Evolutionary conservation across 2,888 invertebrate species (phyloP).

Genomic region (Galerucella nymphaeae): DNA sequence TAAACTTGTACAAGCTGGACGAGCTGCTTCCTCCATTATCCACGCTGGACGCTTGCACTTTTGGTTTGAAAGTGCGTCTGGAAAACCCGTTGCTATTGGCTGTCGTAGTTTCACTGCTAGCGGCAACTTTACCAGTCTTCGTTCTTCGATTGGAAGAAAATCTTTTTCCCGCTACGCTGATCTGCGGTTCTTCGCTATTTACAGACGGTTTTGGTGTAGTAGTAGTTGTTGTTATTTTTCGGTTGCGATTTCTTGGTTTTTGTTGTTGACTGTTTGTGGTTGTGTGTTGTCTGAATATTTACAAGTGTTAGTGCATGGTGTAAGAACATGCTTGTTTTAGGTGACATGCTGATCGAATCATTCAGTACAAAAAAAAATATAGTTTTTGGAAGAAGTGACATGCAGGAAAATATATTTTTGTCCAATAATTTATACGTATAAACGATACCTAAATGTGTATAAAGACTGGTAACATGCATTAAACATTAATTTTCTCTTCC

Average conservation of each 20-base stretch:
- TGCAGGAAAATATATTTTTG: not conserved
- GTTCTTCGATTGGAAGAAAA: conserved; percentile 60
- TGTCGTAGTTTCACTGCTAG: conserved; percentile 54
- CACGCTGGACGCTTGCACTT: conserved; percentile 68
- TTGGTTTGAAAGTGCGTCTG: conserved; percentile 77
- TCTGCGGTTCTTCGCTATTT: conserved; percentile 70
- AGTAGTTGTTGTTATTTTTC: conserved; percentile 56
- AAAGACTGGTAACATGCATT: not conserved
- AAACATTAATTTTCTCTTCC: too few species aligned
- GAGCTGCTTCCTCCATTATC: conserved; percentile 70
- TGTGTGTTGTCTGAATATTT: conserved; percentile 63
- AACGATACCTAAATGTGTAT: not conserved
- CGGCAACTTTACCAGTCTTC: conserved; percentile 51
- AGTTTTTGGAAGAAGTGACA: not conserved
- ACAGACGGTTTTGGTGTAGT: conserved; percentile 75
- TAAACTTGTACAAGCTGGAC: conserved; percentile 76
- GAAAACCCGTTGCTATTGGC: conserved; percentile 62
- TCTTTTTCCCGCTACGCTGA: conserved; percentile 67
- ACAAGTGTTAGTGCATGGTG: conserved; percentile 60
- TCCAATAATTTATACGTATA: not conserved
- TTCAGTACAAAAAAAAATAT: not conserved
- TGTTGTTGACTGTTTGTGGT: conserved; percentile 57
- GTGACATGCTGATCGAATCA: conserved; percentile 30
- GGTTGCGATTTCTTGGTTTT: conserved; percentile 63
- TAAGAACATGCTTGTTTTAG: conserved; percentile 41